Evolutionary conservation across 2,888 invertebrate species (phyloP).

Genomic region (Orthonychiurus folsomi): DNA sequence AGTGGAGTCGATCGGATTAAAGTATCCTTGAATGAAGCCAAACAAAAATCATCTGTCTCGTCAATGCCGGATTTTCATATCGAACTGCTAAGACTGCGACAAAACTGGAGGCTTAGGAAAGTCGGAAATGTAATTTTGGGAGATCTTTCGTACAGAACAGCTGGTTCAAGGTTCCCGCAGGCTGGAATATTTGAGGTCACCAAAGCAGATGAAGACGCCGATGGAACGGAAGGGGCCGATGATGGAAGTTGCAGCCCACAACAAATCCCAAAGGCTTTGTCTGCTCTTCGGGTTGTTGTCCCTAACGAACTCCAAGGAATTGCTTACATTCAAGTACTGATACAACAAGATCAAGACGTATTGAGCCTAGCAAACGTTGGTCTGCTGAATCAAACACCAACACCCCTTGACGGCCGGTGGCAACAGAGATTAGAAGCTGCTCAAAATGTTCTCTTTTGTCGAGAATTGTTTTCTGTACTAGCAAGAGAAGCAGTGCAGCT

Average conservation of each 20-base stretch:
- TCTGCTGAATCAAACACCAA: constrained; percentile 64
- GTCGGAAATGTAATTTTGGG: constrained; percentile 91
- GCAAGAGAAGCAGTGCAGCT: constrained; percentile 91
- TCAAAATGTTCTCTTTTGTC: constrained; percentile 93
- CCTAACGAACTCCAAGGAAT: constrained; percentile 92
- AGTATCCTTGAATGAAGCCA: constrained; percentile 66
- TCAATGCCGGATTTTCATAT: constrained; percentile 85
- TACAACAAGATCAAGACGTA: constrained; percentile 90
- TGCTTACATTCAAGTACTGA: constrained; percentile 89
- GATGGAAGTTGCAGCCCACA: constrained; percentile 5
- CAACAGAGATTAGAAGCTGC: constrained; percentile 93
- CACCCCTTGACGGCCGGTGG: constrained; percentile 74
- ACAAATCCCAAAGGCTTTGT: constrained; percentile 51
- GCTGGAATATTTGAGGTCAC: constrained; percentile 92
- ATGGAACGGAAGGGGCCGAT: constrained; percentile 8
- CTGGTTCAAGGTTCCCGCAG: constrained; percentile 87
- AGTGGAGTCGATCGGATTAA: constrained; percentile 79
- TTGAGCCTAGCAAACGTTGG: constrained; percentile 74
- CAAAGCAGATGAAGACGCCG: constrained; percentile 71
- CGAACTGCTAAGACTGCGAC: constrained; percentile 74
- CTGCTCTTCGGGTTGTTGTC: constrained; percentile 80
- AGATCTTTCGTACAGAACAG: constrained; percentile 89
- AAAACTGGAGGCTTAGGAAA: constrained; percentile 94
- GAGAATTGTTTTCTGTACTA: constrained; percentile 86
- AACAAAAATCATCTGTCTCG: constrained; percentile 45